These are phyloP conservation scores for Hyaena hyaena DNA, from an alignment of 2,113 vertebrate genomes.

Conservation along the genomic window DNA sequence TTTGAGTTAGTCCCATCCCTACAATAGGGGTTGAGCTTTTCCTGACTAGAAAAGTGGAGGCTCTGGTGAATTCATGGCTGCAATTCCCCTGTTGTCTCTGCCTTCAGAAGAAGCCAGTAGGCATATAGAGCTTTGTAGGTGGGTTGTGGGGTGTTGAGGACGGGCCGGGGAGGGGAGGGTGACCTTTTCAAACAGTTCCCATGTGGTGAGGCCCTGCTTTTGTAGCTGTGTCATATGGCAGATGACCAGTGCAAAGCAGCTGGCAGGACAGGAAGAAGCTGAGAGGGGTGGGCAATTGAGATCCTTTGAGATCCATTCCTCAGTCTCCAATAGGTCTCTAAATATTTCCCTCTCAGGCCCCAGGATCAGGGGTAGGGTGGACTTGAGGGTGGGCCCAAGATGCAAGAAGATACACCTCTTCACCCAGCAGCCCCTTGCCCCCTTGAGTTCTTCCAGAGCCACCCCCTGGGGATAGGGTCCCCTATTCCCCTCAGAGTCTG, in stretches of 20 bases:
- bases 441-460: not conserved
- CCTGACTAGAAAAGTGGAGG: not conserved
- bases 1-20: not conserved
- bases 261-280: not conserved
- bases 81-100: not conserved
- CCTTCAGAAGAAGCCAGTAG: not conserved
- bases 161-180: accelerated
- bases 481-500: not conserved
- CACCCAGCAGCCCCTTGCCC: not conserved
- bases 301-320: not conserved
- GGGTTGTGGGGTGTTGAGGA: not conserved
- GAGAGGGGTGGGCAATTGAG: not conserved
- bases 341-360: not conserved
- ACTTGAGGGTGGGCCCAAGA: not conserved
- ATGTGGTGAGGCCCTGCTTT: too few relatives aligned
- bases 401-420: not conserved
- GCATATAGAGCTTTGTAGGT: not conserved
- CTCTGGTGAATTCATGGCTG: not conserved
- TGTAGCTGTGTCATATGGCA: too few relatives aligned
- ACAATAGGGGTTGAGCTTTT: not conserved
- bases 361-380: not conserved
- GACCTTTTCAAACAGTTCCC: not conserved
- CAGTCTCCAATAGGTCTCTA: not conserved
- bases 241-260: not conserved
- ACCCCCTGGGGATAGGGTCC: not conserved